Conservation (phyloP, 2,113 vertebrate species). For the Brienomyrus longianalis region DNA sequence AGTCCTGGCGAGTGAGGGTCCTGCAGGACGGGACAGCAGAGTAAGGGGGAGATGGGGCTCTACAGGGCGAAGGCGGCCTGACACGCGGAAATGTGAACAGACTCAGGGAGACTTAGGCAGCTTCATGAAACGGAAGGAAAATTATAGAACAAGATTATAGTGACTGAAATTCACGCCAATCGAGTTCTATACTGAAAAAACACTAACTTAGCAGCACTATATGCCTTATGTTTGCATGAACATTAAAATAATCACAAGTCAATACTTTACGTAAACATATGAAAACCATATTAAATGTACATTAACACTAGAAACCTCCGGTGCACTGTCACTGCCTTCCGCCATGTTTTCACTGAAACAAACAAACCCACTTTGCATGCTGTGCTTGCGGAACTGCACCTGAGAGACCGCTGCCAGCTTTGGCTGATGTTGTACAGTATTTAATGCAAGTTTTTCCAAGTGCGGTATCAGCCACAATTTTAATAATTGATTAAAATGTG, state of each 20-base stretch:
- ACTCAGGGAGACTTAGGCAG: neutral
- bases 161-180: neutral
- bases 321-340: neutral
- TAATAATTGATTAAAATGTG: neutral
- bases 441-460: neutral
- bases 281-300: neutral
- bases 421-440: neutral
- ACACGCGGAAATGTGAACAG: neutral
- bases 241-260: neutral
- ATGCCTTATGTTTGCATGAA: neutral
- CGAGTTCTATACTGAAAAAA: neutral
- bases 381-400: neutral
- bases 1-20: conserved; percentile 70
- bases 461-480: neutral
- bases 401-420: neutral
- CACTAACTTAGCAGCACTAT: neutral
- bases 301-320: neutral
- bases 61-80: neutral
- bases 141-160: neutral
- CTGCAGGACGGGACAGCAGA: conserved; percentile 44
- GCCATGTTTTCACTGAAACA: neutral
- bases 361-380: neutral
- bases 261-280: neutral
- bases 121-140: neutral
- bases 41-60: neutral